Percentiles rank a stretch among this genome's conserved stretches.
Conservation (phyloP, 2,888 invertebrate species). For the Drosophila putrida region DNA sequence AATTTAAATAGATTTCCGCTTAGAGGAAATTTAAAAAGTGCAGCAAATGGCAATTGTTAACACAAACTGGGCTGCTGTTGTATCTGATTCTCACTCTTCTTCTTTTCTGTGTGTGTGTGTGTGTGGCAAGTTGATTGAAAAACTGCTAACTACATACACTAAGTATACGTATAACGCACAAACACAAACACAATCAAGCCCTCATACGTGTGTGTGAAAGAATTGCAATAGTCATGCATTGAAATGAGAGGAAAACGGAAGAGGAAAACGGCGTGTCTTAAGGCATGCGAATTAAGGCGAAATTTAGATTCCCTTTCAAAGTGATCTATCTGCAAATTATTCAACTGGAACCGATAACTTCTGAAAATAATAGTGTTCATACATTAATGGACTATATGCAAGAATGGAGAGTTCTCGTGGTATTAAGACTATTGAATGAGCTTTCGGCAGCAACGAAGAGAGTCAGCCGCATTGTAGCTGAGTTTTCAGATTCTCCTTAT, state of each 20-base stretch:
- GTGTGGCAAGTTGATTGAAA: constrained; percentile 72
- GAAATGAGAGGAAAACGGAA: constrained; percentile 53
- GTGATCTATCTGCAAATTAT: neutral
- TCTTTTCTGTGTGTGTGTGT: constrained; percentile 13
- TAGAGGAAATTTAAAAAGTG: constrained; percentile 82
- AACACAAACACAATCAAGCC: constrained; percentile 14
- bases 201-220: constrained; percentile 19
- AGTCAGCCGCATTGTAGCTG: no score
- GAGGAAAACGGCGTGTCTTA: constrained; percentile 32
- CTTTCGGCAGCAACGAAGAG: no score
- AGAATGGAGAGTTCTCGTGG: neutral
- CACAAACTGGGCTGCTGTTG: constrained; percentile 50
- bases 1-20: constrained; percentile 84
- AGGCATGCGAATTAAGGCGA: constrained; percentile 26
- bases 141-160: constrained; percentile 73
- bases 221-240: constrained; percentile 55
- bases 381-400: neutral
- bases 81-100: constrained; percentile 14
- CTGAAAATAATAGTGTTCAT: neutral
- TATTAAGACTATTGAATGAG: no score
- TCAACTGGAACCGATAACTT: neutral
- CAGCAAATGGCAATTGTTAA: constrained; percentile 73
- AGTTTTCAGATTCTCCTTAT: no score
- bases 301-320: constrained; percentile 36
- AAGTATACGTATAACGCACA: constrained; percentile 33